phyloP scores from a whole-genome alignment of 2,888 invertebrate genomes.

The Sinelater perroti region DNA sequence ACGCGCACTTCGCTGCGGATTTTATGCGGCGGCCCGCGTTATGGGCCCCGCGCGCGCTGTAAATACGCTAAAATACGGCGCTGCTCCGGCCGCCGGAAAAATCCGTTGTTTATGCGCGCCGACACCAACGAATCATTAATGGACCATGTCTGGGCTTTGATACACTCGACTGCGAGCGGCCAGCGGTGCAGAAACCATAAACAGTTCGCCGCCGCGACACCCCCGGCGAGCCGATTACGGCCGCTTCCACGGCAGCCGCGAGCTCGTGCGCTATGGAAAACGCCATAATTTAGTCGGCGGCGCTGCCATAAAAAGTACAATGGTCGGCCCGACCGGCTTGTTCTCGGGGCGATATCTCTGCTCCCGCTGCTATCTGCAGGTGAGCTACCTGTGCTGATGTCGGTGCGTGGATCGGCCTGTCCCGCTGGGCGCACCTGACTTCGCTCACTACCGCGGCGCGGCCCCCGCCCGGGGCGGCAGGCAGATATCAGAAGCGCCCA shows the following conservation, averaged over 20 bases:
- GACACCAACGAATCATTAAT: conserved; percentile 35
- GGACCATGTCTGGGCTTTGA: conserved; percentile 37
- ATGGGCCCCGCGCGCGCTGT: background rate
- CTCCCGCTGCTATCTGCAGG: conserved; percentile 51
- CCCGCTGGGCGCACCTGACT: conserved; percentile 47
- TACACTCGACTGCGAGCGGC: conserved; percentile 40
- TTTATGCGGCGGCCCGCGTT: conserved; percentile 7
- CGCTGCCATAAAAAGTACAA: conserved; percentile 38
- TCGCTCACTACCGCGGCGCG: conserved; percentile 28
- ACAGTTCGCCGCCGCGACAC: conserved; percentile 41
- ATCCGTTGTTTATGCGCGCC: conserved; percentile 18
- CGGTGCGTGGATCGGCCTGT: conserved; percentile 27
- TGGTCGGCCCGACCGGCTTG: conserved; percentile 42
- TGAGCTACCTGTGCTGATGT: conserved; percentile 48
- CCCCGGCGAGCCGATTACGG: conserved; percentile 23
- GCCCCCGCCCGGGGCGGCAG: no score
- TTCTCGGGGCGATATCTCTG: conserved; percentile 40
- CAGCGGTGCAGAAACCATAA: conserved; percentile 44
- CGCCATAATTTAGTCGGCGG: no score
- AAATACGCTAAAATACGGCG: conserved; percentile 11
- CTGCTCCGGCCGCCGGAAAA: background rate
- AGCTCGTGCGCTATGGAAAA: conserved; percentile 14
- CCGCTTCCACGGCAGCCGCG: background rate
- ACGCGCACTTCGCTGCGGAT: background rate
- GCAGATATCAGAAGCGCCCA: no score